phyloP scores from a whole-genome alignment of 2,113 vertebrate species.

The Empidonax alnorum region DNA sequence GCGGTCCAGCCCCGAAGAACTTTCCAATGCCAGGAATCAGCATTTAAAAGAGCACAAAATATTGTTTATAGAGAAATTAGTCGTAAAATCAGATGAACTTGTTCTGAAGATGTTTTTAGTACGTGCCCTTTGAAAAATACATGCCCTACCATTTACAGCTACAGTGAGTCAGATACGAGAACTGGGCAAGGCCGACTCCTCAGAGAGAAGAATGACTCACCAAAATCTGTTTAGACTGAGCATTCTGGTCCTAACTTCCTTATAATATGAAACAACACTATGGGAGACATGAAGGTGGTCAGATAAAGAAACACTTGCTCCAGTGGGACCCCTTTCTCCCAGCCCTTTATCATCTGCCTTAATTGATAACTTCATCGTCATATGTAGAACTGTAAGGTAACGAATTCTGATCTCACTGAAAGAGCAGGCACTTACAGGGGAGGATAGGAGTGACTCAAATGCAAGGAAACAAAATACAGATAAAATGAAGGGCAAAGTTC shows the following conservation, averaged over 20 bases:
- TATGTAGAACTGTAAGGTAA: neutral
- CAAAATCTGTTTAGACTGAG: neutral
- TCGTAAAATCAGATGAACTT: constrained; percentile 5
- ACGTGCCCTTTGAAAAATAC: constrained; percentile 14
- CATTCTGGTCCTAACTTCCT: neutral
- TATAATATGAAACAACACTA: neutral
- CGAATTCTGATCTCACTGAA: neutral
- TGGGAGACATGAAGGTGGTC: neutral
- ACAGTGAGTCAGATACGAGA: constrained; percentile 30
- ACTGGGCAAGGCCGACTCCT: neutral
- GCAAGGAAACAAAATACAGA: neutral
- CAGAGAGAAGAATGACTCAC: constrained; percentile 34
- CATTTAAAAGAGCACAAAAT: constrained; percentile 7
- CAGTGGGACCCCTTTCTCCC: neutral
- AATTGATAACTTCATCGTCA: neutral
- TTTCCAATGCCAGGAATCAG: neutral
- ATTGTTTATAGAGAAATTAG: neutral
- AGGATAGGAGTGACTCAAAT: neutral
- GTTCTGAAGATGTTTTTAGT: neutral
- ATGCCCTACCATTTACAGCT: neutral
- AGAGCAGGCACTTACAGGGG: neutral
- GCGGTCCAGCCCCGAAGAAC: neutral
- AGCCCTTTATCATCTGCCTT: neutral
- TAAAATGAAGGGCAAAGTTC: neutral
- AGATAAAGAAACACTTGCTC: neutral